Evolutionary conservation across 1,140 invertebrate genomes (phyloP).

Genomic region (Melanaphis sacchari): DNA sequence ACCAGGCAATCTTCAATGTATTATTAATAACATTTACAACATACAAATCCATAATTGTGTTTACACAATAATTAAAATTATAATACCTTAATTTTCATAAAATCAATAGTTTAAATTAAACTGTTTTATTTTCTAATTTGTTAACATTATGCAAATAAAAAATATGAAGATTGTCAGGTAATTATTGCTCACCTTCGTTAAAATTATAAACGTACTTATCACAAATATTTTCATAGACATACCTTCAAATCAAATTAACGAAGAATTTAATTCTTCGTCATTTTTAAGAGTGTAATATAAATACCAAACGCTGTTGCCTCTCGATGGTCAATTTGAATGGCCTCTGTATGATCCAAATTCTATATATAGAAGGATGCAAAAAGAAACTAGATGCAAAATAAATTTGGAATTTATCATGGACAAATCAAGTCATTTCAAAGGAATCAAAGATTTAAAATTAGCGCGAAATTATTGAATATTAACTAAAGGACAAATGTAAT

Average conservation of each 20-base stretch:
- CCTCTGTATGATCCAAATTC: constrained; percentile 1
- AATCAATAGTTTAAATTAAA: background rate
- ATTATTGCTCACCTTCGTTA: background rate
- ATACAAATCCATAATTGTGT: background rate
- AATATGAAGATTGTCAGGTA: constrained; percentile 39
- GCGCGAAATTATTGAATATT: background rate
- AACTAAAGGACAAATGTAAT: background rate
- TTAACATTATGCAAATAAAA: background rate
- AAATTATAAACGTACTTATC: background rate
- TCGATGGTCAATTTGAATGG: constrained; percentile 20
- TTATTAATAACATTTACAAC: background rate
- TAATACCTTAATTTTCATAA: background rate
- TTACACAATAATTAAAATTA: background rate
- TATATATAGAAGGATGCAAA: too few relatives aligned
- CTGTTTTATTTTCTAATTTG: background rate
- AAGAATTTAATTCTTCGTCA: constrained; percentile 19
- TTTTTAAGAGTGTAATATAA: constrained; percentile 13
- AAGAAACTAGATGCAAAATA: background rate
- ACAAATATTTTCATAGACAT: constrained; percentile 24
- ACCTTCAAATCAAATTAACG: background rate
- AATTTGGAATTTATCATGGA: background rate
- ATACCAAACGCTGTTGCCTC: background rate
- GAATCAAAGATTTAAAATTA: background rate
- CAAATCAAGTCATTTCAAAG: background rate
- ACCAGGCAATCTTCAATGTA: constrained; percentile 40